These are phyloP conservation scores for Camelus bactrianus DNA, from an alignment of 2,113 vertebrate genomes.

Conservation along the genomic window DNA sequence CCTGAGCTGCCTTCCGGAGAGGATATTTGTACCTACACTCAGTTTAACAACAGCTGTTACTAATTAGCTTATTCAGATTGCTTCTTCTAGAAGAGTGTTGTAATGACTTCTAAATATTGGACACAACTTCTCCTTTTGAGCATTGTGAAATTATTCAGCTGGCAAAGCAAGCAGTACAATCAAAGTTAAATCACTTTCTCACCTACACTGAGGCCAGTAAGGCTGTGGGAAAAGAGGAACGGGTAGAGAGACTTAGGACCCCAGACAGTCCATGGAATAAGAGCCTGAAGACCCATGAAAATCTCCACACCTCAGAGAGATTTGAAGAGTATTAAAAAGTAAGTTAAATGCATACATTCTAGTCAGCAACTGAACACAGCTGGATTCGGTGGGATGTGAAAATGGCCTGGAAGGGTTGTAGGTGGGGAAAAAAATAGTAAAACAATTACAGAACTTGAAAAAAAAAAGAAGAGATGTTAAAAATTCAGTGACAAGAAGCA, in stretches of 20 bases:
- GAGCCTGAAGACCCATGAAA: neutral
- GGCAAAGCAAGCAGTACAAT: neutral
- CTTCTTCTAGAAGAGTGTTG: neutral
- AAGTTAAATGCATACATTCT: neutral
- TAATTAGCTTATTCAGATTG: neutral
- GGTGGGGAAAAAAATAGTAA: neutral
- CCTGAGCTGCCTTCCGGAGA: neutral
- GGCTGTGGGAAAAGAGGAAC: neutral
- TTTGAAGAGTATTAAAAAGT: neutral
- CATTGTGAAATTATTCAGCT: neutral
- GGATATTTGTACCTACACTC: neutral
- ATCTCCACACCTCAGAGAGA: neutral
- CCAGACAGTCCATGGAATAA: neutral
- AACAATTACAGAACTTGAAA: neutral
- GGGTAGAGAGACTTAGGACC: neutral
- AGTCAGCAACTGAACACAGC: neutral
- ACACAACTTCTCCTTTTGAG: conserved; percentile 26
- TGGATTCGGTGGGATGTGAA: neutral
- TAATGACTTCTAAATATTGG: neutral
- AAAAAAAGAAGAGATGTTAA: neutral
- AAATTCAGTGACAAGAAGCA: neutral
- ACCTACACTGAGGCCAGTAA: neutral
- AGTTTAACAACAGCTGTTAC: neutral
- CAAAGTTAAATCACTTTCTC: neutral
- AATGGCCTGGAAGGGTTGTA: neutral